Conservation (phyloP, 1,140 invertebrate species). For the Oryzaephilus surinamensis region DNA sequence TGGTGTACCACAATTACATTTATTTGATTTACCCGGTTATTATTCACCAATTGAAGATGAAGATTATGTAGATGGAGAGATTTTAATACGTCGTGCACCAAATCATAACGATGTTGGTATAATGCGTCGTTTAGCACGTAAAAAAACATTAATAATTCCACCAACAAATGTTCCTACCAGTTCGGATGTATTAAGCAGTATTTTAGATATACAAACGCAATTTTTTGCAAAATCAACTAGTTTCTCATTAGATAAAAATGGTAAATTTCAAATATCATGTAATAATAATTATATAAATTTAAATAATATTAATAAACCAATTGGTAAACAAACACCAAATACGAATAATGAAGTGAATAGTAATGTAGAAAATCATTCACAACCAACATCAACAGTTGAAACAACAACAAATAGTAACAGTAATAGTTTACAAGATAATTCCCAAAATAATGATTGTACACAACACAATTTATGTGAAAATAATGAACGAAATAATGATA, state of each 20-base stretch:
- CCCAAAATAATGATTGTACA: slow-evolving; percentile 11
- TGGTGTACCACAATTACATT: slow-evolving; percentile 36
- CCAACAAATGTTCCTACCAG: slow-evolving; percentile 30
- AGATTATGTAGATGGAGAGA: slow-evolving; percentile 28
- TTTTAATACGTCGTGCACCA: slow-evolving; percentile 36
- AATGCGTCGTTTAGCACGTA: slow-evolving; percentile 25
- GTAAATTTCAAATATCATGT: slow-evolving; percentile 24
- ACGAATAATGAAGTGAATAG: background rate
- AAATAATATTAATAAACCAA: slow-evolving; percentile 2
- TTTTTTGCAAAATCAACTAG: slow-evolving; percentile 55
- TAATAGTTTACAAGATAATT: slow-evolving; percentile 22
- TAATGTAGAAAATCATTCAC: slow-evolving; percentile 1
- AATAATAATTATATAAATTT: slow-evolving; percentile 1
- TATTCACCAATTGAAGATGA: slow-evolving; percentile 47
- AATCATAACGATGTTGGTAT: slow-evolving; percentile 34
- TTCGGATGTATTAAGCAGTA: slow-evolving; percentile 57
- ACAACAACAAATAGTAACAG: background rate
- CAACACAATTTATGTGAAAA: slow-evolving; percentile 4
- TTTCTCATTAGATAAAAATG: slow-evolving; percentile 41
- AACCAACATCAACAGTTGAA: slow-evolving; percentile 8
- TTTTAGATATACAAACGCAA: slow-evolving; percentile 63
- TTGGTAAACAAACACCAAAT: background rate
- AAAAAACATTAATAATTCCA: slow-evolving; percentile 21
- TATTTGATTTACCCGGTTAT: slow-evolving; percentile 58
- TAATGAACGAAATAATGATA: slow-evolving; percentile 12